Evolutionary conservation across 2,888 invertebrate species (phyloP).

Genomic region (Axea sp.): DNA sequence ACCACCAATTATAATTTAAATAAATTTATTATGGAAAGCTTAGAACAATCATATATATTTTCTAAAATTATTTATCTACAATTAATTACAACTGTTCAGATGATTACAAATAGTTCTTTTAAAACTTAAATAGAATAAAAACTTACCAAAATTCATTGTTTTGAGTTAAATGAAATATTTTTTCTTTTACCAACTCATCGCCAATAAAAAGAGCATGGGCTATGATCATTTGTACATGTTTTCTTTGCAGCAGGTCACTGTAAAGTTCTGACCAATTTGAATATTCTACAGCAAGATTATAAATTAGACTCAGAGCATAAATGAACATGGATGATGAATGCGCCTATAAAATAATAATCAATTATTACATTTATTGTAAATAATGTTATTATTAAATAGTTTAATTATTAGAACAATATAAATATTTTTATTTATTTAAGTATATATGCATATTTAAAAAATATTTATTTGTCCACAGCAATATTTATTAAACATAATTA

Average conservation of each 20-base stretch:
- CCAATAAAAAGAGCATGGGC: constrained; percentile 80
- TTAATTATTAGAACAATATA: too few species aligned
- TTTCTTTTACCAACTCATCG: constrained; percentile 78
- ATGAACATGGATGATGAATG: constrained; percentile 80
- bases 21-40: too few species aligned
- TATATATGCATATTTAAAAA: too few species aligned
- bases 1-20: too few species aligned
- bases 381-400: background rate
- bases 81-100: too few species aligned
- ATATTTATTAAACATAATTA: too few species aligned
- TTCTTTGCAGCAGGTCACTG: constrained; percentile 77
- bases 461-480: too few species aligned
- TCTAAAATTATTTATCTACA: too few species aligned
- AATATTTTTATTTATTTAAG: too few species aligned
- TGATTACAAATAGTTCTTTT: too few species aligned
- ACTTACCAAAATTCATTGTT: constrained; percentile 29
- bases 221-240: constrained; percentile 80
- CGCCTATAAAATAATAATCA: constrained; percentile 57
- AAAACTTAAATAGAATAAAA: too few species aligned
- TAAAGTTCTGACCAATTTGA: constrained; percentile 79
- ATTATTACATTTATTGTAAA: background rate
- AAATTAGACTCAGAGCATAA: constrained; percentile 80
- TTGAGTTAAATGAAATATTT: constrained; percentile 75
- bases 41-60: too few species aligned
- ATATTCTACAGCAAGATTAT: constrained; percentile 79